These are phyloP conservation scores for Anarhynchus alexandrinus DNA, from an alignment of 2,113 vertebrate genomes.

Conservation along the genomic window DNA sequence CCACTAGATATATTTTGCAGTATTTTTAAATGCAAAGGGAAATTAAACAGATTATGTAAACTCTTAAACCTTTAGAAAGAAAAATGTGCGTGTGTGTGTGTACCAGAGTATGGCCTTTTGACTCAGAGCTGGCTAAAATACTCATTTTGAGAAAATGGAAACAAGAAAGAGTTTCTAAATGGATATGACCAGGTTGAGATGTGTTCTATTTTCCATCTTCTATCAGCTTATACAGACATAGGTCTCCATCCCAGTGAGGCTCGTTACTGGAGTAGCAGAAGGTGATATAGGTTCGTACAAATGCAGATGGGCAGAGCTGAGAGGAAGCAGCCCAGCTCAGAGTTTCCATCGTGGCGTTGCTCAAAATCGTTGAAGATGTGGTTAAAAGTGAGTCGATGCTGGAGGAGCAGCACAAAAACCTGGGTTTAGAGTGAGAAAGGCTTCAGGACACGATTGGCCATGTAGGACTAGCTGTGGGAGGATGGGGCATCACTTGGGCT, in stretches of 20 bases:
- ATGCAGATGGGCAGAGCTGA: neutral
- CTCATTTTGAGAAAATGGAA: neutral
- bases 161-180: neutral
- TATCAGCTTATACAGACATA: neutral
- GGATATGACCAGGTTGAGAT: neutral
- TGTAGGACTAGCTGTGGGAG: neutral
- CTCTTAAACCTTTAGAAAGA: neutral
- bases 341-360: neutral
- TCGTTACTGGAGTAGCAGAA: neutral
- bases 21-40: neutral
- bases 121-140: neutral
- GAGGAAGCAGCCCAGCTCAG: neutral
- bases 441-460: neutral
- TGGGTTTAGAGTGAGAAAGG: neutral
- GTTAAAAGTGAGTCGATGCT: neutral
- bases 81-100: neutral
- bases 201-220: neutral
- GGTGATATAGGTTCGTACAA: neutral
- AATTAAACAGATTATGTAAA: accelerated
- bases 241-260: accelerated
- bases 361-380: neutral
- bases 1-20: neutral
- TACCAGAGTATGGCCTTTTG: neutral
- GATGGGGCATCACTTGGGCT: neutral
- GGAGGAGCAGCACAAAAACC: neutral